These are phyloP conservation scores for Pipra filicauda DNA, from an alignment of 2,113 vertebrate genomes.

Conservation along the genomic window DNA sequence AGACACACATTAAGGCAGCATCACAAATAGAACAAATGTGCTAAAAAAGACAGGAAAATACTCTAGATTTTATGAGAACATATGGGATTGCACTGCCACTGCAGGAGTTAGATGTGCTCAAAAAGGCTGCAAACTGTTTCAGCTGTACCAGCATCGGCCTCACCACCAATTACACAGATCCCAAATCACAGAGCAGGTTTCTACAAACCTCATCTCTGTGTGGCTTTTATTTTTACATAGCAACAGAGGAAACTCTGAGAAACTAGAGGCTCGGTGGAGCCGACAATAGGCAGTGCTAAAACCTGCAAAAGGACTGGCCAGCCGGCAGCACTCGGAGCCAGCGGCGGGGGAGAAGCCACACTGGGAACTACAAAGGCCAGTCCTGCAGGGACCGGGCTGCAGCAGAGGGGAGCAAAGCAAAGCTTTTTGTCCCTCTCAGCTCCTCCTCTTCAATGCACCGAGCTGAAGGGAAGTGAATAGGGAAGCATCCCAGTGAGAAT, in stretches of 20 bases:
- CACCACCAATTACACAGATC: neutral
- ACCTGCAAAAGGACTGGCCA: neutral
- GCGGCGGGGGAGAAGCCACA: neutral
- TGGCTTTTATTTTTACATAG: neutral
- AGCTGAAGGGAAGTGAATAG: neutral
- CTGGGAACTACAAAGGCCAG: slow-evolving; percentile 29
- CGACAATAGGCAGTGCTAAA: neutral
- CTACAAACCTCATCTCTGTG: neutral
- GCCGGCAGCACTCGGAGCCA: neutral
- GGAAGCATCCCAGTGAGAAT: neutral
- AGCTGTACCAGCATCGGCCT: neutral
- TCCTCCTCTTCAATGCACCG: neutral
- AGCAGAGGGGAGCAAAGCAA: slow-evolving; percentile 8
- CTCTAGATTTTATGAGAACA: neutral
- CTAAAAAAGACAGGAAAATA: neutral
- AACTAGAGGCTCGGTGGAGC: neutral
- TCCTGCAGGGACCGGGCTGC: neutral
- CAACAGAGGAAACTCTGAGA: neutral
- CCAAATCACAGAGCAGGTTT: neutral
- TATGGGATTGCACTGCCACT: neutral
- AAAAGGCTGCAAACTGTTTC: neutral
- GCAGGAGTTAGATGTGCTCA: neutral
- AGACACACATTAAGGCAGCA: neutral
- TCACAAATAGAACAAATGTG: neutral
- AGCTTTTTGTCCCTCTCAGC: slow-evolving; percentile 15